A percentile compares a stretch with the other conserved stretches of the same genome.
Conservation (phyloP, 2,888 invertebrate genomes). For the Allygus modestus region DNA sequence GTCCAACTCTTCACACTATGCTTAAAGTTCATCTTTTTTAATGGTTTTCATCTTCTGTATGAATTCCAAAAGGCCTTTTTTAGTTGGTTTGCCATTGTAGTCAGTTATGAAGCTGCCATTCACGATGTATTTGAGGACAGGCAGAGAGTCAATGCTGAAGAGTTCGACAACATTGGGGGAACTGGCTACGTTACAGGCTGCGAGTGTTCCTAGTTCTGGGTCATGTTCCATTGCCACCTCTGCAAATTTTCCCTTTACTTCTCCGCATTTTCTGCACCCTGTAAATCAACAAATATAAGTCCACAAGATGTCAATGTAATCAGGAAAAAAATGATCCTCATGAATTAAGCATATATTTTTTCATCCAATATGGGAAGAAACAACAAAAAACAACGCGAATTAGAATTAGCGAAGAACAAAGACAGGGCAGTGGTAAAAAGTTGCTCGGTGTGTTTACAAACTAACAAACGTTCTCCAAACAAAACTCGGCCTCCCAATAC, state of each 20-base stretch:
- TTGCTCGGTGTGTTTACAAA: too few species aligned
- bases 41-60: conserved; percentile 71
- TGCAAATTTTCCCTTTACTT: conserved; percentile 83
- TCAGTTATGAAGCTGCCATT: conserved; percentile 77
- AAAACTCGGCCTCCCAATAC: too few species aligned
- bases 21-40: conserved; percentile 27
- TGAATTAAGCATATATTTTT: too few species aligned
- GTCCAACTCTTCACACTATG: background rate
- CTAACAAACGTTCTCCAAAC: too few species aligned
- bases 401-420: too few species aligned
- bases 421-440: too few species aligned
- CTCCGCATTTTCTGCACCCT: conserved; percentile 87
- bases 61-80: conserved; percentile 78
- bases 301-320: too few species aligned
- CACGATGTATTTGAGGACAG: conserved; percentile 82
- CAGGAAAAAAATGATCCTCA: too few species aligned
- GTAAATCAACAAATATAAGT: conserved; percentile 66
- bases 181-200: conserved; percentile 83
- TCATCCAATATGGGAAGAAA: too few species aligned
- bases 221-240: conserved; percentile 75
- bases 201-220: conserved; percentile 73
- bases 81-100: conserved; percentile 79
- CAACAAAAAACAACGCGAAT: too few species aligned
- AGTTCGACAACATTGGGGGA: conserved; percentile 79
- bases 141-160: conserved; percentile 81